Conservation (phyloP, 2,888 invertebrate genomes). For the Drosophila kanekoi region DNA sequence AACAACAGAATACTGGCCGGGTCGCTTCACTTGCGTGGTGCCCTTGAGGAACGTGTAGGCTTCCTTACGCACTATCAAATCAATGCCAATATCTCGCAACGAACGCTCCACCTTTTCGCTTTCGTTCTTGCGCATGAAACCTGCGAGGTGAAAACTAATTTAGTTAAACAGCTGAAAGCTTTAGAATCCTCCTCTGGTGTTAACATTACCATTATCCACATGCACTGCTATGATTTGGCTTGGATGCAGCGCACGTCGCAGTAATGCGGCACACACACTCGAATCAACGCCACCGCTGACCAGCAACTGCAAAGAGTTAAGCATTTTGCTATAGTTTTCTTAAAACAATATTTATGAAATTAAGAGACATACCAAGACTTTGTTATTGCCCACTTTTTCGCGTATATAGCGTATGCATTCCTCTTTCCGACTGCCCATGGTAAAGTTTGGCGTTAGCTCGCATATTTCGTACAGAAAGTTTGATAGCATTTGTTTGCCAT, state of each 20-base stretch:
- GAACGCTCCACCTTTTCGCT: slow-evolving; percentile 94
- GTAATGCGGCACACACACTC: slow-evolving; percentile 98
- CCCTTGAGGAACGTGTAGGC: slow-evolving; percentile 91
- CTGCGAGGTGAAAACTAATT: slow-evolving; percentile 44
- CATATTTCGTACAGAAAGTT: slow-evolving; percentile 98
- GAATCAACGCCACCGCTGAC: slow-evolving; percentile 99
- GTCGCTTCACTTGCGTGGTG: slow-evolving; percentile 91
- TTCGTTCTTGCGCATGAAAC: slow-evolving; percentile 98
- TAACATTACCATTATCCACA: slow-evolving; percentile 94
- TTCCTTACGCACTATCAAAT: slow-evolving; percentile 91
- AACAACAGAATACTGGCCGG: slow-evolving; percentile 86
- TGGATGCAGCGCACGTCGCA: slow-evolving; percentile 94
- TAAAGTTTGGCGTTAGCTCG: slow-evolving; percentile 94
- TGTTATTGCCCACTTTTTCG: slow-evolving; percentile 94
- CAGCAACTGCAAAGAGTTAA: slow-evolving; percentile 88
- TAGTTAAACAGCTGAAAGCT: not conserved
- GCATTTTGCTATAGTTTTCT: not conserved
- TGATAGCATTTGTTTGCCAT: slow-evolving; percentile 95
- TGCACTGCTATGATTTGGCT: slow-evolving; percentile 98
- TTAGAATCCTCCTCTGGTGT: too few species aligned
- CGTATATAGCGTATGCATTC: slow-evolving; percentile 97
- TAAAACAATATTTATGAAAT: not conserved
- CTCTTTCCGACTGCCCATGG: slow-evolving; percentile 93
- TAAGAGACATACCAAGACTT: slow-evolving; percentile 92
- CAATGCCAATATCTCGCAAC: slow-evolving; percentile 92